phyloP scores from a whole-genome alignment of 2,113 vertebrate species.

The Seriola aureovittata region DNA sequence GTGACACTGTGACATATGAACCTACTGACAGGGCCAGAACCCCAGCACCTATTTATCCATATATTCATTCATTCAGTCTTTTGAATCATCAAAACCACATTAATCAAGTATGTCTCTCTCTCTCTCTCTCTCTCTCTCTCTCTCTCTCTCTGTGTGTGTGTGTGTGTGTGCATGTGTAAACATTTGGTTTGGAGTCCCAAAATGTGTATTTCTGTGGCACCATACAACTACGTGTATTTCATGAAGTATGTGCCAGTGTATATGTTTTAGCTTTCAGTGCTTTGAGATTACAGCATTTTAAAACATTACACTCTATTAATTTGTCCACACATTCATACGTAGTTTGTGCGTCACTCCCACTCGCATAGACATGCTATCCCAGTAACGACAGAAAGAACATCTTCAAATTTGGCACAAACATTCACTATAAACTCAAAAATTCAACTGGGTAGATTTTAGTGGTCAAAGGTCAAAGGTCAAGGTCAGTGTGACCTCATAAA shows the following conservation, averaged over 20 bases:
- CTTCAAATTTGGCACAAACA: too few species aligned
- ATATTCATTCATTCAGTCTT: conserved; percentile 8
- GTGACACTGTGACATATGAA: conserved; percentile 24
- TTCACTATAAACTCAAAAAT: too few species aligned
- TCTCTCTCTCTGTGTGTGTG: too few species aligned
- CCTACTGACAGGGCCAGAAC: background rate
- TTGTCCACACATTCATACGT: too few species aligned
- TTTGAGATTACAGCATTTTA: background rate
- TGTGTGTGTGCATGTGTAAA: background rate
- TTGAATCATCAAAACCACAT: conserved; percentile 1
- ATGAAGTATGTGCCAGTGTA: conserved; percentile 19
- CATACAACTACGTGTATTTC: conserved; percentile 19
- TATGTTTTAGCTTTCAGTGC: conserved; percentile 6
- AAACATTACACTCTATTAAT: background rate
- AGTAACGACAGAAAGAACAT: too few species aligned
- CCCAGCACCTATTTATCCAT: conserved; percentile 6
- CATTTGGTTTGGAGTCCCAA: background rate
- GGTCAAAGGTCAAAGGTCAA: too few species aligned
- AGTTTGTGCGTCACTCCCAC: too few species aligned
- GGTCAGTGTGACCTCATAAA: too few species aligned
- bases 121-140: too few species aligned
- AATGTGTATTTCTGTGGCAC: conserved; percentile 6
- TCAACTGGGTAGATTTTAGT: too few species aligned
- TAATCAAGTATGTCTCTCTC: background rate
- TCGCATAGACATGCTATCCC: too few species aligned